Base-by-base conservation (phyloP, 1,140 invertebrate species). In the Anoplolepis gracilipes region DNA sequence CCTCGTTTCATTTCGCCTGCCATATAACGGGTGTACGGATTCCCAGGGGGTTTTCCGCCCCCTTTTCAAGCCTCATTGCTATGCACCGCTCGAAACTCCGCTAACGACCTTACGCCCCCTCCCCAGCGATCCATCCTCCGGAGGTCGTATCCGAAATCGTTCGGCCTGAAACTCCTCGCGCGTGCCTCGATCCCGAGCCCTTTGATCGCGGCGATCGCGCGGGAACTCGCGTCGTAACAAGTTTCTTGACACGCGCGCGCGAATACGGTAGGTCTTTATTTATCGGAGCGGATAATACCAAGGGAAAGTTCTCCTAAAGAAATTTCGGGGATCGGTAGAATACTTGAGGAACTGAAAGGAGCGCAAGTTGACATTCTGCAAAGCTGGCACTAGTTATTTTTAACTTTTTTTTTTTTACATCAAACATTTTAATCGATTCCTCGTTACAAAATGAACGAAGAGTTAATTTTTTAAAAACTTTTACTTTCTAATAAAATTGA, bases 21-120 rank as follows among this genome's bases (percentile, higher is more conserved):
- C 79, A 85, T 85, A 90, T 91, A 92, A 90, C 93, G 93, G 93
- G 89, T 94, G 93, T 94, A 89, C 85, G 82, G 87, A 92, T 94
- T 94, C 94, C 93, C 94, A 94, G 90, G 94, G 92, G 94, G 88
- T 93, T 93, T 93, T 92, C 91, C 84, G 84, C 88, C 90, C 88
- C 86, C 91, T 87, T 90, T 88, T 90, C 87, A 81, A 86, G 86
- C 73, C 92, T 94, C 94, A 94, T 94, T 94, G 93, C 91, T 93
- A 94, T 94, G 94, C 94, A 94, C 93, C 93, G 92, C 93, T 91
- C 90, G 90, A 90, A 89, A 88, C 90, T 88, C 90, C 90, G 91
- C 93, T 94, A 94, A 94, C 93, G 94, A 94, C 92, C 93, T 89
- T 88, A 91, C 91, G 92, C 93, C 87, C 90, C 89, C 61, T 49